Evolutionary conservation across 2,797 vertebrate species (phyloP), one percentile per base, ranked within the genome.

Genomic region (Fistularia commersonii): DNA sequence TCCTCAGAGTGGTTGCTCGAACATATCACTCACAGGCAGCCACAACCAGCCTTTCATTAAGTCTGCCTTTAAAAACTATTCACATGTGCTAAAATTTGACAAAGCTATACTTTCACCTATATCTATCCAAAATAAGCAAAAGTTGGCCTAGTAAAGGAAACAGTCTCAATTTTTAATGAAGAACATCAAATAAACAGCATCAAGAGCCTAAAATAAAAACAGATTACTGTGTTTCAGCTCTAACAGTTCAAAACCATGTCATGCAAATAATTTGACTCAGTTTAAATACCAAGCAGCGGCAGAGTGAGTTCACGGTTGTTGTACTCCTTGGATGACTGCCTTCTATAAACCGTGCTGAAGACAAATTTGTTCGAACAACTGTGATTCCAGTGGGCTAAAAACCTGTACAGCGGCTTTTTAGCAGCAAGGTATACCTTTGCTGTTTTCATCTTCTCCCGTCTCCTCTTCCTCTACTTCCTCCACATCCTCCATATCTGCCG

Each of bases 401-500:
- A n/a, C n/a, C n/a, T n/a, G n/a, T n/a, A n/a, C n/a, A n/a, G n/a
- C n/a, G n/a, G n/a, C n/a, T n/a, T n/a, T n/a, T n/a, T n/a, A n/a
- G n/a, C n/a, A n/a, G n/a, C n/a, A n/a, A n/a, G n/a, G n/a, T n/a
- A 9, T 80, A 98, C 97, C 96, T 97, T 98, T 99, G 83, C 91
- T 94, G 86, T 96, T 96, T 62, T 90, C 91, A 74, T 97, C 94
- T 82, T 97, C 97, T 72, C 91, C 93, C 35, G 93, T 89, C 88
- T 99, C 97, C 81, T 99, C 97, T 59, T 99, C 97, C 72, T 99
- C 97, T 69, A 98, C 91, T 57, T 99, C 97, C 81, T 99, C 96
- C 80, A 99, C 94, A 53, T 98, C 96, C 81, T 99, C 97, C 94
- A 98, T 96, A 79, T 98, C 97, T 83, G 98, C 96, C 35, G 94